Conservation (phyloP, 2,797 vertebrate species). For the Arvicola amphibius region DNA sequence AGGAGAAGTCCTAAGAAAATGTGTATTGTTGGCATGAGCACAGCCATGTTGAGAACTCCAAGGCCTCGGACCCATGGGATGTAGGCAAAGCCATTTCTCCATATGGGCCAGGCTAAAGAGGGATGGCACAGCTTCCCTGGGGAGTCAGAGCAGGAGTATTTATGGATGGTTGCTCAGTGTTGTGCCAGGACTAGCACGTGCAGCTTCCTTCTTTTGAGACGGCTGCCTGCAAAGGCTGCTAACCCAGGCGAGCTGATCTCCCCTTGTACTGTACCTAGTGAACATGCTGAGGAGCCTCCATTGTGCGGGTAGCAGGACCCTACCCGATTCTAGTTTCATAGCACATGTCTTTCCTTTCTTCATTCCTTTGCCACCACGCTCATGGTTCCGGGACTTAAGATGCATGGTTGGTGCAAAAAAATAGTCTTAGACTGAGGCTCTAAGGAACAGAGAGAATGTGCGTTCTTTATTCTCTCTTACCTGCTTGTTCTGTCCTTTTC, state of each 20-base stretch:
- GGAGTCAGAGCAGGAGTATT: background rate
- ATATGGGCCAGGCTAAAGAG: background rate
- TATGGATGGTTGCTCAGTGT: background rate
- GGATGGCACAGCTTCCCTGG: background rate
- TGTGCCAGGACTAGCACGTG: background rate
- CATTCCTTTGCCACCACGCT: too few species aligned
- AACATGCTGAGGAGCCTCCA: background rate
- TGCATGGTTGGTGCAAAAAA: background rate
- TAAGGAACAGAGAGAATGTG: background rate
- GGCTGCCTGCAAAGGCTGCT: background rate
- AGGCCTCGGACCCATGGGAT: background rate
- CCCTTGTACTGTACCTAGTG: background rate
- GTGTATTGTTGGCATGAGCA: background rate
- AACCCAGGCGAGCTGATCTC: background rate
- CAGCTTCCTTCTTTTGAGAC: background rate
- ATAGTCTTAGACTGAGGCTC: too few species aligned
- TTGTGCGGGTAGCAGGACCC: background rate
- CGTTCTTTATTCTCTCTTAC: background rate
- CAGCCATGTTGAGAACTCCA: background rate
- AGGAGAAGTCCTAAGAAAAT: background rate
- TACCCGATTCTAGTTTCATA: background rate
- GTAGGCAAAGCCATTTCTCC: background rate
- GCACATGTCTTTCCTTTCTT: background rate
- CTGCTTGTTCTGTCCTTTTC: background rate
- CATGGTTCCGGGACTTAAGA: background rate